Percentiles rank a stretch among this genome's conserved stretches.
Evolutionary conservation across 2,113 vertebrate species (phyloP).

Genomic region (Tenebrosternarchus preto): DNA sequence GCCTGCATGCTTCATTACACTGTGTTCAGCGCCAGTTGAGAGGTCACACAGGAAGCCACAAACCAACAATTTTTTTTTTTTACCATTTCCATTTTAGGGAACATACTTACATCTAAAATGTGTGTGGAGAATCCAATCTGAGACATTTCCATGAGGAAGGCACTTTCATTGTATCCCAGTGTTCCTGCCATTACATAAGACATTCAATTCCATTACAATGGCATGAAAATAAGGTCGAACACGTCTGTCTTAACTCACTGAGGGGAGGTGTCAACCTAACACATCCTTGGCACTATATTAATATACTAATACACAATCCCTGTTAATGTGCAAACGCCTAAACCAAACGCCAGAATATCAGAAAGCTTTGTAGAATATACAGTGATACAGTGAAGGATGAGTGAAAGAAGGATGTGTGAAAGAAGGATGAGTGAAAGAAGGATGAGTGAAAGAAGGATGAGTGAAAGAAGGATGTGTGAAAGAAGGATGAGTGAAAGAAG

Average conservation of each 20-base stretch:
- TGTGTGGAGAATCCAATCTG: conserved; percentile 93
- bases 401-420: neutral
- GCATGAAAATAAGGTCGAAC: neutral
- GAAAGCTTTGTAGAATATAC: neutral
- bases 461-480: neutral
- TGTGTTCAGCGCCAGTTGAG: too few relatives aligned
- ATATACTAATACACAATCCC: neutral
- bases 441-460: neutral
- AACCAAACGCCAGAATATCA: neutral
- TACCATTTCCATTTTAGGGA: too few relatives aligned
- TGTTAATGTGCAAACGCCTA: too few relatives aligned
- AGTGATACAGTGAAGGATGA: too few relatives aligned
- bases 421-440: neutral
- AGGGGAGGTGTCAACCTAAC: neutral
- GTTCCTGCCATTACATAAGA: conserved; percentile 75
- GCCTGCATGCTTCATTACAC: too few relatives aligned
- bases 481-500: neutral
- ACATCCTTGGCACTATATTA: neutral
- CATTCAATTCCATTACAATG: too few relatives aligned
- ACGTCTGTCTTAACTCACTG: too few relatives aligned
- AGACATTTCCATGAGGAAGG: conserved; percentile 96
- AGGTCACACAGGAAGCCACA: too few relatives aligned
- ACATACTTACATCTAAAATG: conserved; percentile 80
- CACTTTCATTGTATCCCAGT: conserved; percentile 85
- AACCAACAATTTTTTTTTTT: too few relatives aligned